Percentiles rank a stretch among this genome's conserved stretches.
phyloP scores from a whole-genome alignment of 1,140 invertebrate species.

The Ridgeia piscesae region DNA sequence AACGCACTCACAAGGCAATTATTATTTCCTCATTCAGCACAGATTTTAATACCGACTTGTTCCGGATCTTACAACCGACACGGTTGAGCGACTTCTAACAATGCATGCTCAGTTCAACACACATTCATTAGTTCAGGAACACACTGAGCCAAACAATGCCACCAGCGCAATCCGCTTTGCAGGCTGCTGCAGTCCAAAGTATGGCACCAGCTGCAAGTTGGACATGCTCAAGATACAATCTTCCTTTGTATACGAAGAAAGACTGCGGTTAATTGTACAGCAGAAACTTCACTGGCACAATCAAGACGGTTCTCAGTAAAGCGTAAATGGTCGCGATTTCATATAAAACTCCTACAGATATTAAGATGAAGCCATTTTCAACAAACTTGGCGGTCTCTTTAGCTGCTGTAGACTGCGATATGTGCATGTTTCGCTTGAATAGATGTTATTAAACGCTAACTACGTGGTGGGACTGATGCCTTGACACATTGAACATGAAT shows the following conservation, averaged over 20 bases:
- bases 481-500: too few species aligned
- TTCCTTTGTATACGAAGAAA: background rate
- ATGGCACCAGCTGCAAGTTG: background rate
- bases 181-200: background rate
- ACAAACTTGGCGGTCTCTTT: background rate
- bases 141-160: background rate
- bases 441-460: too few species aligned
- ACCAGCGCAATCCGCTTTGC: background rate
- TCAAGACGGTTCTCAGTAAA: background rate
- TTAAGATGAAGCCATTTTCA: background rate
- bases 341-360: background rate
- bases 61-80: background rate
- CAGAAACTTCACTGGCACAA: background rate
- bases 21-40: background rate
- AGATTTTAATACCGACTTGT: background rate
- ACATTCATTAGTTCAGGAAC: background rate
- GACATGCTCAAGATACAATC: background rate
- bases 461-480: too few species aligned
- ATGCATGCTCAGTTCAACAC: background rate
- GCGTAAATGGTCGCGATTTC: background rate
- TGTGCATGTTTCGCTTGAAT: background rate
- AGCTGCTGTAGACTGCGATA: background rate
- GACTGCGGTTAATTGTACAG: background rate
- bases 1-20: background rate
- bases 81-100: background rate